Evolutionary conservation across 2,888 invertebrate species (phyloP).

Genomic region (Nomada flava): DNA sequence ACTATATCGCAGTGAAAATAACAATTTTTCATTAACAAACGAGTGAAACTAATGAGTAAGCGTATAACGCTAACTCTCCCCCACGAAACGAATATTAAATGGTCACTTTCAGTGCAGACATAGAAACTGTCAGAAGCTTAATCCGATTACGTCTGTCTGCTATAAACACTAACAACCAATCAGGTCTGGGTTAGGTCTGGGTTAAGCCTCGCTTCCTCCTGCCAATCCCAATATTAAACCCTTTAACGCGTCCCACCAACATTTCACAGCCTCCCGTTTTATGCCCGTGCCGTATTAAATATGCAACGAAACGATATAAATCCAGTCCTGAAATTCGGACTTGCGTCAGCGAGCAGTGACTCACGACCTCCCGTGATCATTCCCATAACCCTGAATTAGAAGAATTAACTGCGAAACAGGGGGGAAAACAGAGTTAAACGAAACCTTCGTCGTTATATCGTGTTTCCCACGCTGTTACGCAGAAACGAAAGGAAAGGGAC

Average conservation of each 20-base stretch:
- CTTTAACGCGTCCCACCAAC: too few relatives aligned
- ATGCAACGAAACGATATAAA: conserved; percentile 13
- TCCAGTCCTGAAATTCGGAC: conserved; percentile 35
- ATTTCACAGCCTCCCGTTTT: not conserved
- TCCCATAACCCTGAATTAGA: conserved; percentile 79
- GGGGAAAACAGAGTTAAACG: conserved; percentile 53
- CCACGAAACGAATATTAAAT: not conserved
- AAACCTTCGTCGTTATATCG: conserved; percentile 66
- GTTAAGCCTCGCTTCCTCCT: not conserved
- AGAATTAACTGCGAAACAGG: conserved; percentile 63
- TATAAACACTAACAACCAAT: conserved; percentile 5
- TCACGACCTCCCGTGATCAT: conserved; percentile 63
- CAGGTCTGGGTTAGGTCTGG: conserved; percentile 19
- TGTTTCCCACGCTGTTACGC: conserved; percentile 62
- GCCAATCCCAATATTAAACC: not conserved
- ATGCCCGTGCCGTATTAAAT: not conserved
- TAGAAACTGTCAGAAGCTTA: not conserved
- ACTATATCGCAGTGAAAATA: too few relatives aligned
- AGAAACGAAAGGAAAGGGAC: conserved; percentile 37
- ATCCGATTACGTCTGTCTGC: conserved; percentile 13
- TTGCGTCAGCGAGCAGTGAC: conserved; percentile 59
- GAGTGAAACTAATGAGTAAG: not conserved
- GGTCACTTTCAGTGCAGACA: not conserved
- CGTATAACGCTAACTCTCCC: not conserved
- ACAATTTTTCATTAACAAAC: too few relatives aligned